A percentile compares a stretch with the other conserved stretches of the same genome.
Conservation (phyloP, 2,888 invertebrate genomes). For the Stenodera caucasica region DNA sequence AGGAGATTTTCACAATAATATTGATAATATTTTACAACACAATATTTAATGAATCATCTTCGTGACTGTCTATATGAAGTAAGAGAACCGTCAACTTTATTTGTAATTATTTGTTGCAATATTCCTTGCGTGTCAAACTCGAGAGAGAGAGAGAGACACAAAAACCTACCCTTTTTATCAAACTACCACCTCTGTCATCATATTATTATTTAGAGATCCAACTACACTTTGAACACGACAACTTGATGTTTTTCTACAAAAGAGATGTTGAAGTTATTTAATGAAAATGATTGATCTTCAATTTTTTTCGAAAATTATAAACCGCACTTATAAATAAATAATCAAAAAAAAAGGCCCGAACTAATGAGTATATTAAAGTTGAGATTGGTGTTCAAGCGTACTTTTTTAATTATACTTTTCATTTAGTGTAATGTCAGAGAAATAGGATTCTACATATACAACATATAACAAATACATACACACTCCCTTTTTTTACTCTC, state of each 20-base stretch:
- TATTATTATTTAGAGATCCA: background rate
- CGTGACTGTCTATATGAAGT: background rate
- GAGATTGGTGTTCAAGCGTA: constrained; percentile 6
- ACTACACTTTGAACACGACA: background rate
- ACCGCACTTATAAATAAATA: constrained; percentile 18
- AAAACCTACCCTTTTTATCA: background rate
- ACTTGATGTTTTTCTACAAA: background rate
- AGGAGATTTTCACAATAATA: background rate
- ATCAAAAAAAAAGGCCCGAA: constrained; percentile 17
- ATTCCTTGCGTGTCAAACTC: too few species aligned
- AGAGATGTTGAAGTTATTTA: background rate
- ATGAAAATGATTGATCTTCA: constrained; percentile 9
- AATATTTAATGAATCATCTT: too few species aligned
- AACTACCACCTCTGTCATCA: background rate
- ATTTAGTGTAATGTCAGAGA: constrained; percentile 2
- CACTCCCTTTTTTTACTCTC: background rate
- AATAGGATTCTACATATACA: background rate
- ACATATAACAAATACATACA: background rate
- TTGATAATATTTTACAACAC: background rate
- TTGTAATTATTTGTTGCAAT: too few species aligned
- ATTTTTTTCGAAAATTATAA: background rate
- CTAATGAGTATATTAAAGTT: constrained; percentile 10
- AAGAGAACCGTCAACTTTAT: background rate
- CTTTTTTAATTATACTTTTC: constrained; percentile 15
- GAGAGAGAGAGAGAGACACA: background rate